phyloP scores from a whole-genome alignment of 2,797 vertebrate genomes.

The Mormyrops boulengeri region DNA sequence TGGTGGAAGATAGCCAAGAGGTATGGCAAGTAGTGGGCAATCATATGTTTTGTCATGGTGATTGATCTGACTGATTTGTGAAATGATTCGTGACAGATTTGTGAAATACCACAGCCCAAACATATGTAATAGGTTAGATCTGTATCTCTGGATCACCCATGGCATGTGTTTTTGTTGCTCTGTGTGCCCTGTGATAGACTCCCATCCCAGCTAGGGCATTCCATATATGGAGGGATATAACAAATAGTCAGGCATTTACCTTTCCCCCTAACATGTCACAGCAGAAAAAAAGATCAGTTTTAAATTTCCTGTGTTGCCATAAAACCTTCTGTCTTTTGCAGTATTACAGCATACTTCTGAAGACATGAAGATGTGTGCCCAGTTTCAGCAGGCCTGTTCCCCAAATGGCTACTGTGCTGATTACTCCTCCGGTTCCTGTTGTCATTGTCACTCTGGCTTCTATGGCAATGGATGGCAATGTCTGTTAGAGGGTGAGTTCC shows the following conservation, averaged over 20 bases:
- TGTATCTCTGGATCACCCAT: background rate
- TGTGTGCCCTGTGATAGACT: background rate
- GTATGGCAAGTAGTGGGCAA: background rate
- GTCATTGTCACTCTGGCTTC: constrained; percentile 77
- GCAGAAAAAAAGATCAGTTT: background rate
- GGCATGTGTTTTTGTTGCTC: background rate
- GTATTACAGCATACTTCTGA: constrained; percentile 59
- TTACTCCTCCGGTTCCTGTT: constrained; percentile 80
- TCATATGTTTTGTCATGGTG: background rate
- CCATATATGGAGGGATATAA: background rate
- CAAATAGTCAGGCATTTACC: background rate
- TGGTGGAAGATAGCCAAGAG: background rate
- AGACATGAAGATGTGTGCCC: constrained; percentile 61
- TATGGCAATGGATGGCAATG: constrained; percentile 85
- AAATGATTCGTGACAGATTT: background rate
- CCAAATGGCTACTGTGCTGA: constrained; percentile 78
- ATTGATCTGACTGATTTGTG: background rate
- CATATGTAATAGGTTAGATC: background rate
- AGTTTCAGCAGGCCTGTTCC: constrained; percentile 73
- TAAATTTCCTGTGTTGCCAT: background rate
- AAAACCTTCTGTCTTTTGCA: constrained; percentile 37
- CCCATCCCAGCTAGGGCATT: background rate
- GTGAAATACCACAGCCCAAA: background rate
- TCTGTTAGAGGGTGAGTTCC: constrained; percentile 72
- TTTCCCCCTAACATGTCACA: background rate